Conservation (phyloP, 2,113 vertebrate species). For the Pimephales promelas region DNA sequence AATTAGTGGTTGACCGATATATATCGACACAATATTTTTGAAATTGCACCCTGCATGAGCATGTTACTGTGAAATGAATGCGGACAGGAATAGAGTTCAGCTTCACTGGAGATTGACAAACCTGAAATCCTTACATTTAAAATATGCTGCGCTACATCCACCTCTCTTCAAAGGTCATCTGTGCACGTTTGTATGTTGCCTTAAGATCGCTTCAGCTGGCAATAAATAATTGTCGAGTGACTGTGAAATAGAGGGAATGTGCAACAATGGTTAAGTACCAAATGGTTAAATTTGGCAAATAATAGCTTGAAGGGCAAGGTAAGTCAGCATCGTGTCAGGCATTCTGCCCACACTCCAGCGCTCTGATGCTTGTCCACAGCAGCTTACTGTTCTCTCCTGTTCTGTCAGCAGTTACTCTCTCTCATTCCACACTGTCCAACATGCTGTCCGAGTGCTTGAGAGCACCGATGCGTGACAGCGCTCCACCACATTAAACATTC, state of each 20-base stretch:
- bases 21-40: no score
- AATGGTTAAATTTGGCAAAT: conserved; percentile 1
- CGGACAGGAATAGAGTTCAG: no score
- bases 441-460: conserved; percentile 64
- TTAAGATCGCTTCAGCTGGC: not conserved
- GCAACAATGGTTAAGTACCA: not conserved
- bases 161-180: not conserved
- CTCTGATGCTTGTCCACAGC: conserved; percentile 17
- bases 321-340: conserved; percentile 8
- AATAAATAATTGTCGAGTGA: not conserved
- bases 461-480: conserved; percentile 65
- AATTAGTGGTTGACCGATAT: no score
- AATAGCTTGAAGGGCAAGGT: not conserved
- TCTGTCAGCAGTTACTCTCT: conserved; percentile 64
- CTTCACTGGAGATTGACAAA: no score
- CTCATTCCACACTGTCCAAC: conserved; percentile 60
- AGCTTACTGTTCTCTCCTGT: conserved; percentile 53
- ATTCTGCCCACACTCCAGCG: not conserved
- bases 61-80: no score
- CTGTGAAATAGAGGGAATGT: not conserved
- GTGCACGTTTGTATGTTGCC: not conserved
- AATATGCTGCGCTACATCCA: no score
- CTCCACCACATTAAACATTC: conserved; percentile 53
- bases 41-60: no score
- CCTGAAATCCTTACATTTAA: no score